Base-by-base conservation (phyloP, 1,140 invertebrate species). In the Trichonephila clavipes region DNA sequence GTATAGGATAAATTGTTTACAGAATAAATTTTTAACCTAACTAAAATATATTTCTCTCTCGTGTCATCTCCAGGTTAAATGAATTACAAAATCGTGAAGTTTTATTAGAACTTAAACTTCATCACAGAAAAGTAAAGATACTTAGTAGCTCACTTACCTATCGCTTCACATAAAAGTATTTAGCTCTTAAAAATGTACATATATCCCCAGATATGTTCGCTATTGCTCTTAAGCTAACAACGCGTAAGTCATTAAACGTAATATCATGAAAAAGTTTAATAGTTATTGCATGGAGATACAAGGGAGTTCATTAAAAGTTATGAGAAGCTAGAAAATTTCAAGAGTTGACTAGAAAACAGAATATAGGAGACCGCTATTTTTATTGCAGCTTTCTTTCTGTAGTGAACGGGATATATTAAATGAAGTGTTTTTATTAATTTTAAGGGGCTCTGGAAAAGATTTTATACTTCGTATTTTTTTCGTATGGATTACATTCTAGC, bases 291-390 rank as follows among this genome's bases (percentile, higher is more conserved):
- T 10, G 7, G 69, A 72, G 69, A 72, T 72, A 72, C 69, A 72
- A 16, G 69, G 69, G n/a, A 28, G 69, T 72, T 72, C 69, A 72
- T 72, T 72, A 72, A 72, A 72, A 72, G 69, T 72, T 72, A 72
- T 40, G 69, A 72, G 69, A 0, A 34, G 24, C 24, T n/a, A 0
- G 69, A 72, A 72, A 34, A 72, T 72, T 72, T 18, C 14, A 72
- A 28, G 24, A 24, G 24, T 7, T 12, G 66, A 12, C 16, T n/a
- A 12, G 12, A n/a, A n/a, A 6, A 28, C 69, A 72, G 16, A 72
- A 72, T 16, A 28, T 16, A 28, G 28, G 2, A 28, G 16, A n/a
- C 24, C 24, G 16, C 24, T 14, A 72, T 72, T 72, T 72, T 72
- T 72, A 72, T 72, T 72, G 69, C 69, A 16, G 8, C n/a, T 72